These are phyloP conservation scores for Apodemus sylvaticus DNA, from an alignment of 2,113 vertebrate genomes.

Conservation along the genomic window DNA sequence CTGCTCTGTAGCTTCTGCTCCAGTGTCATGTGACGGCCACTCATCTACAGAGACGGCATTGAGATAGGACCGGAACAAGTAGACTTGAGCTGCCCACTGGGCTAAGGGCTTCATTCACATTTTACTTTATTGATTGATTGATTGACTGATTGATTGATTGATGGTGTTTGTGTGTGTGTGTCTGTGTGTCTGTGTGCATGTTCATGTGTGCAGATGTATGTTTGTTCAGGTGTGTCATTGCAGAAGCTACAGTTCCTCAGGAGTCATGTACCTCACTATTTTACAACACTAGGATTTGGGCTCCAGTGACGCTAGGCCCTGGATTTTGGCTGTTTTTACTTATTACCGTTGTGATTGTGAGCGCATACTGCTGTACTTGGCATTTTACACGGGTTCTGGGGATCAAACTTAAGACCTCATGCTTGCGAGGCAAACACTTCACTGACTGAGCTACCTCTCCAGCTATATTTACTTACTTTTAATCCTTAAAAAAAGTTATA, in stretches of 20 bases:
- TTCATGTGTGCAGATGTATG: neutral
- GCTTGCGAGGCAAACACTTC: neutral
- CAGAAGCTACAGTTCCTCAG: neutral
- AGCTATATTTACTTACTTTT: neutral
- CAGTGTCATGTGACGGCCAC: neutral
- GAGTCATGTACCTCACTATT: neutral
- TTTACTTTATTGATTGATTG: neutral
- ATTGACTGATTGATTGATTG: no score
- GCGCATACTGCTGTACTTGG: no score
- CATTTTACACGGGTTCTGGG: neutral
- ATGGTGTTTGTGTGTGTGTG: no score
- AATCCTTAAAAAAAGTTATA: neutral
- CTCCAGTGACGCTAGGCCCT: neutral
- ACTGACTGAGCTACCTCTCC: neutral
- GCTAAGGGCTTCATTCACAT: neutral
- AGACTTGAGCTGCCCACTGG: neutral
- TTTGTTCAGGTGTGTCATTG: neutral
- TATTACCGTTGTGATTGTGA: no score
- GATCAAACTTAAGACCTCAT: neutral
- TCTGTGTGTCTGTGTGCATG: neutral
- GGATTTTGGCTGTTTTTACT: neutral
- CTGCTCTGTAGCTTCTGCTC: neutral
- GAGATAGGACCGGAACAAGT: neutral
- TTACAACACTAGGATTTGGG: neutral
- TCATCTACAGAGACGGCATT: neutral